Conservation (phyloP, 2,888 invertebrate species). For the Yponomeuta malinellus region DNA sequence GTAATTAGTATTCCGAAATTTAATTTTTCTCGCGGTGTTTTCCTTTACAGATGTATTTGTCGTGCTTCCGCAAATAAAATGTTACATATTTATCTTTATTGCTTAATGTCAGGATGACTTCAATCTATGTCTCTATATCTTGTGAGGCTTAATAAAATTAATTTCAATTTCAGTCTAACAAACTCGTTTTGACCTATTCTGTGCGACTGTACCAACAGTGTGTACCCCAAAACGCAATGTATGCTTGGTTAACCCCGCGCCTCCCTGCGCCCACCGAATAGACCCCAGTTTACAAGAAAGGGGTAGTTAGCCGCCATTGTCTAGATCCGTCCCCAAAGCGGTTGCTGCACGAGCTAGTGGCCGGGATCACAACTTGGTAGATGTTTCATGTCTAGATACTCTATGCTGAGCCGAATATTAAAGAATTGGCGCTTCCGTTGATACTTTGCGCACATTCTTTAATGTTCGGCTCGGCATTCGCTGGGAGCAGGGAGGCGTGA, state of each 20-base stretch:
- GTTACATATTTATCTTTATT: no score
- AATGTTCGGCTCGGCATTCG: no score
- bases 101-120: no score
- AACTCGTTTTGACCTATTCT: constrained; percentile 22
- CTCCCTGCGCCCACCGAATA: constrained; percentile 40
- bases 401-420: background rate
- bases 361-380: background rate
- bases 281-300: constrained; percentile 60
- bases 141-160: no score
- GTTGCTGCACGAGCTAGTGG: constrained; percentile 24
- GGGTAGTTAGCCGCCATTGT: constrained; percentile 75
- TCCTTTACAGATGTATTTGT: no score
- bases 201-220: constrained; percentile 44
- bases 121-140: no score
- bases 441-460: no score
- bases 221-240: constrained; percentile 64
- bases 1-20: no score
- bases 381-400: background rate
- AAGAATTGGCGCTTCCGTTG: no score
- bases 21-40: no score
- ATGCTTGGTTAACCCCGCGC: constrained; percentile 73
- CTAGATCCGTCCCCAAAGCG: constrained; percentile 46
- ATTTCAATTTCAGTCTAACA: background rate
- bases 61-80: no score
- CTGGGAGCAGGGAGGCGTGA: no score